A percentile compares a stretch with the other conserved stretches of the same genome.
Evolutionary conservation across 2,113 vertebrate species (phyloP).

Genomic region (Petroica traversi): DNA sequence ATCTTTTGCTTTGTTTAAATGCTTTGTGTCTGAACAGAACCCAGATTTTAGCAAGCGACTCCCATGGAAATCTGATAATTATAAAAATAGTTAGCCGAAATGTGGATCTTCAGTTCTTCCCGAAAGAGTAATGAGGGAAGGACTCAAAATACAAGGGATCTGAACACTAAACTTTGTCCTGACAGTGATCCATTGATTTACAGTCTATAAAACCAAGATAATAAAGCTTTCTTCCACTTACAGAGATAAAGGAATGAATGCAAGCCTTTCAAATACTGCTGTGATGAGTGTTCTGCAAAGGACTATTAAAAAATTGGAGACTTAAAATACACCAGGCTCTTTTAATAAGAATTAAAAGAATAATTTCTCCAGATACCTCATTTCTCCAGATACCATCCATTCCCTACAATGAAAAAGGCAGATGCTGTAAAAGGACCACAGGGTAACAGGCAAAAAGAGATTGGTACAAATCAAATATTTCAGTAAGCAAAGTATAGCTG

Average conservation of each 20-base stretch:
- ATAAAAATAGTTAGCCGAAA: not conserved
- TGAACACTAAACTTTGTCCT: not conserved
- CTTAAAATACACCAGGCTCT: not conserved
- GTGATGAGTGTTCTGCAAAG: not conserved
- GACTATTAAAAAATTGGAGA: not conserved
- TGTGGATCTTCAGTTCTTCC: not conserved
- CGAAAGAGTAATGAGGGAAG: not conserved
- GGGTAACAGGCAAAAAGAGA: not conserved
- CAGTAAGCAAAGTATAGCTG: not conserved
- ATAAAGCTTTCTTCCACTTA: not conserved
- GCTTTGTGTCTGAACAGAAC: not conserved
- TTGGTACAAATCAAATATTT: not conserved
- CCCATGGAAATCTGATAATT: not conserved
- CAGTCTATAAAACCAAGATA: not conserved
- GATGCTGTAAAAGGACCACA: not conserved
- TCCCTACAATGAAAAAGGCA: not conserved
- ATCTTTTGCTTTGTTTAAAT: not conserved
- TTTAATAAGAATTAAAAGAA: not conserved
- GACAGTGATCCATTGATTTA: constrained; percentile 30
- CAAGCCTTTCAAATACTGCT: not conserved
- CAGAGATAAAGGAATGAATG: not conserved
- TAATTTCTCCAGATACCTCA: not conserved
- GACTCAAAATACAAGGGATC: not conserved
- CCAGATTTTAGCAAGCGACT: not conserved
- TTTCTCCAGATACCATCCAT: not conserved